Base-by-base conservation (phyloP, 2,888 invertebrate species). In the Eretmocerus hayati region DNA sequence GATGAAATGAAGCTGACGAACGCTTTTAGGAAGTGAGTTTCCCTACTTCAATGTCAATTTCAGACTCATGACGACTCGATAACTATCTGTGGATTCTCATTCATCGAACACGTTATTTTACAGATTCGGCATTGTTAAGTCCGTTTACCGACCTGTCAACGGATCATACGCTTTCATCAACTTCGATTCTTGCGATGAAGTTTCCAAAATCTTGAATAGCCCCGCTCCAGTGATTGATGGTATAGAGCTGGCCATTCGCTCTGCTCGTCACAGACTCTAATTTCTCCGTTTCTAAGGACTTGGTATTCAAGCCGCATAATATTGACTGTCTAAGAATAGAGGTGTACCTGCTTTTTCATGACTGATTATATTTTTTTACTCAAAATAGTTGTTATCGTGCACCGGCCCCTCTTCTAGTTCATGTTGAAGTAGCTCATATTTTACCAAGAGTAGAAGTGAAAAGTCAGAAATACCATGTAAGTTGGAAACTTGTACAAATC, bases 11-110 rank as follows among this genome's bases (percentile, higher is more conserved):
- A 48, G 44, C 32, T 58, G 15, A 50, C 48, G 13, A 54, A 55
- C 35, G 42, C 48, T 8, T 58, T 58, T 40, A 45, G 19, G 22
- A 20, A 42, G 50, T 36, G 43, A 45, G 56, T n/a, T n/a, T n/a
- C n/a, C n/a, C n/a, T n/a, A n/a, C n/a, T n/a, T n/a, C n/a, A n/a
- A n/a, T n/a, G n/a, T n/a, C n/a, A 37, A 37, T 6, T 35, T 35
- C 32, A 6, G n/a, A 23, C 13, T 21, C 21, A 5, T 32, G 11
- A 19, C 23, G 19, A 3, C 2, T 33, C 20, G 5, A 11, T n/a
- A 37, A n/a, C 22, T 39, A 21, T 16, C 18, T 0, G 11, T 19
- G 15, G 13, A 22, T 31, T 19, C 26, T 26, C 20, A 16, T n/a
- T n/a, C n/a, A n/a, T n/a, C n/a, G n/a, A n/a, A n/a, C 11, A 16